Base-by-base conservation (phyloP, 1,140 invertebrate genomes). In the Papilio polytes region DNA sequence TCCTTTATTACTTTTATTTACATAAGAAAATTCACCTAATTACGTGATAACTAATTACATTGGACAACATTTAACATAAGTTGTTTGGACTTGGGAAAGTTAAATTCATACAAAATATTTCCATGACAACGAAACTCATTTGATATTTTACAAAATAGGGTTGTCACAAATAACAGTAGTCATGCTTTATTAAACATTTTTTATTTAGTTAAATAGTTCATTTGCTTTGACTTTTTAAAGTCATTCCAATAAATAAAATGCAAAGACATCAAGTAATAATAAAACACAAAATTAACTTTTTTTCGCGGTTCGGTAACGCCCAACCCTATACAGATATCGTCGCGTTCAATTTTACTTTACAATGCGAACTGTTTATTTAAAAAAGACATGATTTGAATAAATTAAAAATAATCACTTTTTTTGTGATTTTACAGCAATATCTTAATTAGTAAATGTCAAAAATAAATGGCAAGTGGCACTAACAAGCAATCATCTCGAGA, bases 1-100 rank as follows among this genome's bases (percentile, higher is more conserved):
- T 89, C 87, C 88, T 94, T 94, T 94, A 92, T 91, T 92, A 84
- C 85, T 89, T 88, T 87, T 91, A 93, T 94, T 94, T 94, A 92
- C 92, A 92, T 92, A 91, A 90, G 90, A 93, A 94, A 92, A 91
- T 92, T 92, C 90, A 87, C 90, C 91, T 92, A 92, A 89, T 90
- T 88, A 90, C 84, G 86, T 85, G 83, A 85, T 87, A 84, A 90
- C 90, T 92, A 93, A 92, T 91, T 92, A 91, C 90, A 94, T 89
- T 87, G 85, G 87, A 94, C 91, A 94, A 90, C 91, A 91, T 80
- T 87, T 90, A 91, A 87, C 89, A 88, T 87, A 84, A 89, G 88
- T 84, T 85, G 87, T 85, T 86, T 87, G 88, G 86, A 85, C 86
- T 85, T 82, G 81, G 74, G 51, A 36, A 83, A 73, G 59, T 84